Conservation (phyloP, 2,888 invertebrate species). For the Fabriciana adippe region DNA sequence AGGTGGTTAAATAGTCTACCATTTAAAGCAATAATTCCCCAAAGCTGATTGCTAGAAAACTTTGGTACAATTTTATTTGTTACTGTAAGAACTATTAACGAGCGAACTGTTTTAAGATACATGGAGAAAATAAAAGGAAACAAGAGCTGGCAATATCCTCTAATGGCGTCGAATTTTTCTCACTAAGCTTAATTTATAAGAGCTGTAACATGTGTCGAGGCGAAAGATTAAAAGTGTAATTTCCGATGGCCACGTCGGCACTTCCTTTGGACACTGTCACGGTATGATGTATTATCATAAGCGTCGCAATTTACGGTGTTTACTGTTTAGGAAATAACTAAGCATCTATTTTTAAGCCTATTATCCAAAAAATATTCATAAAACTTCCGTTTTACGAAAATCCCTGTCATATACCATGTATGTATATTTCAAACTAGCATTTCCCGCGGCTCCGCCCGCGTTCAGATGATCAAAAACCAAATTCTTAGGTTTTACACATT, state of each 20-base stretch:
- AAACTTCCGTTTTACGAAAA: no score
- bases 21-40: slow-evolving; percentile 4
- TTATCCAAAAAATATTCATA: not conserved
- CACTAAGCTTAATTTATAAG: slow-evolving; percentile 41
- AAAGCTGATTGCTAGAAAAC: not conserved
- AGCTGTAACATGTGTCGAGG: slow-evolving; percentile 47
- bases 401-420: no score
- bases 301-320: slow-evolving; percentile 15
- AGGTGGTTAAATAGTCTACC: slow-evolving; percentile 27
- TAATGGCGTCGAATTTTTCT: slow-evolving; percentile 35
- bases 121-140: slow-evolving; percentile 25
- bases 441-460: no score
- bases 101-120: slow-evolving; percentile 19
- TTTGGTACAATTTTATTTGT: slow-evolving; percentile 15
- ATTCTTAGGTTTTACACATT: no score
- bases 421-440: no score
- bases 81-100: slow-evolving; percentile 16
- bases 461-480: no score
- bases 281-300: slow-evolving; percentile 45
- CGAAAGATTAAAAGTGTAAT: slow-evolving; percentile 59
- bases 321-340: slow-evolving; percentile 1
- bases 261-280: slow-evolving; percentile 49
- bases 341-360: slow-evolving; percentile 1
- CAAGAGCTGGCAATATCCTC: slow-evolving; percentile 30
- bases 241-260: slow-evolving; percentile 53